Base-by-base conservation (phyloP, 2,888 invertebrate species). In the Hydraecia micacea region DNA sequence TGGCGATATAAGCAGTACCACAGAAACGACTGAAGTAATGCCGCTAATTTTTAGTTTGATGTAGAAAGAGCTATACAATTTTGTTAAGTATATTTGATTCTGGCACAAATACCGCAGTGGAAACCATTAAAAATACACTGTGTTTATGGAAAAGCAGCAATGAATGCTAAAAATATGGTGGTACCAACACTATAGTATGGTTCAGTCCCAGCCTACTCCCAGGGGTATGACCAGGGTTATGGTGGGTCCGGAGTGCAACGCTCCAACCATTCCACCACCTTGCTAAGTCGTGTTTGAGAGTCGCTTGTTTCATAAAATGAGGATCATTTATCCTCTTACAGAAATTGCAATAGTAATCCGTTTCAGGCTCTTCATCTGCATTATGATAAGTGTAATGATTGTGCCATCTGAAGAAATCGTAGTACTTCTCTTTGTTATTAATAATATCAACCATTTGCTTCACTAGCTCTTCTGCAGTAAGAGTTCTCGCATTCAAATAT, bases 401-500 rank as follows among this genome's bases (percentile, higher is more conserved):
- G 72, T 83, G 89, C 93, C 93, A 93, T 73, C 84, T 91, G 76
- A 93, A 93, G 66, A 83, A 92, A 25, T 88, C 76, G 32, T 86
- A 71, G 66, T 92, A 93, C 55, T 74, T 85, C 0, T 86, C 73
- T 13, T 84, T 86, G 42, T 91, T 49, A 5, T 83, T 81, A 0
- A 91, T 90, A 13, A 90, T 75, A 15, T 88, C 80, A 8, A 88
- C 81, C 87, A 93, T 92, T 79, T 84, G 65, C 28, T 69, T 72
- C 0, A 83, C 90, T 18, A 91, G 66, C 0, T 85, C 75, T 68
- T 84, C 25, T 7, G 67, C 42, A 1, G 74, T 67, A 36, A 87
- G 55, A 49, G 79, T 76, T 60, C 62, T 46, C 11, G 88, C 91
- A 46, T 91, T 78, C 32, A 91, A 75, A 58, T 91, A 91, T 39